A percentile compares a stretch with the other conserved stretches of the same genome.
phyloP scores from a whole-genome alignment of 2,113 vertebrate genomes.

The Crotalus horridus region DNA sequence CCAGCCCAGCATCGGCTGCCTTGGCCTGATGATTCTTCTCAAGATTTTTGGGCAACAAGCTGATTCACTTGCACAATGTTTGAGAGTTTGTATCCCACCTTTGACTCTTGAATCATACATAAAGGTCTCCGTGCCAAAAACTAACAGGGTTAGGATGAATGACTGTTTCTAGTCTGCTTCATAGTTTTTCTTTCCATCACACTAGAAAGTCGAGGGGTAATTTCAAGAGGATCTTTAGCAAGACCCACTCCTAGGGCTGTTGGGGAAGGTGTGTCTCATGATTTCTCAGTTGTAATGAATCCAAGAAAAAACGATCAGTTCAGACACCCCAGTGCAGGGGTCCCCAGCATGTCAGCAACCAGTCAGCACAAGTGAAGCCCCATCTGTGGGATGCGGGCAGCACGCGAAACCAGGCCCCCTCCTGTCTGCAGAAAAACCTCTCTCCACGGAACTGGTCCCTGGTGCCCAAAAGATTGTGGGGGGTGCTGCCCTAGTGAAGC shows the following conservation, averaged over 20 bases:
- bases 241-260: not conserved
- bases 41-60: not conserved
- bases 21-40: not conserved
- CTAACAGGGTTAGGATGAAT: not conserved
- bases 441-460: not conserved
- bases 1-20: no score
- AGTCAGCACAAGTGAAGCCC: no score
- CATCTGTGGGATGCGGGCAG: not conserved
- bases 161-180: not conserved
- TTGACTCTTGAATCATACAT: not conserved
- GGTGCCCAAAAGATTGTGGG: not conserved
- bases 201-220: not conserved
- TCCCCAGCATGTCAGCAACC: not conserved
- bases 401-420: not conserved
- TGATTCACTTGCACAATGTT: not conserved
- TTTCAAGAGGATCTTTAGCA: not conserved
- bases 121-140: not conserved
- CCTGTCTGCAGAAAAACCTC: not conserved
- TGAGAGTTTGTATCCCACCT: not conserved
- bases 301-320: not conserved
- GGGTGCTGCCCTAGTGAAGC: not conserved
- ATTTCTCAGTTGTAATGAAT: not conserved
- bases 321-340: not conserved
- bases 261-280: not conserved
- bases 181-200: not conserved